A percentile compares a stretch with the other conserved stretches of the same genome.
Evolutionary conservation across 2,888 invertebrate genomes (phyloP).

Genomic region (Athrips mouffetella): DNA sequence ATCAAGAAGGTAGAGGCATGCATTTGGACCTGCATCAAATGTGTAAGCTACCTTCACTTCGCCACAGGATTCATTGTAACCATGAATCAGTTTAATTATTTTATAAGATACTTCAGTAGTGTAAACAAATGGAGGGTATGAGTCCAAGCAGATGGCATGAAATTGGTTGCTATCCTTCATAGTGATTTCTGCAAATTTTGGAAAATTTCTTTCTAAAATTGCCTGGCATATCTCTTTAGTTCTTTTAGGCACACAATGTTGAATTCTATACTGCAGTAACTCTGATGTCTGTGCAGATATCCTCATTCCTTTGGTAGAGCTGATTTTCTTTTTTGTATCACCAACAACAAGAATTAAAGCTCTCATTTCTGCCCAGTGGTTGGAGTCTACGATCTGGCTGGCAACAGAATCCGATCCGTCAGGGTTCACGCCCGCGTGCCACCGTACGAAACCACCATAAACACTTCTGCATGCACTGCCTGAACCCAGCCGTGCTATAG

Average conservation of each 20-base stretch:
- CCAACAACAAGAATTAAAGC: constrained; percentile 93
- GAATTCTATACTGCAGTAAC: constrained; percentile 85
- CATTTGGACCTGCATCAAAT: constrained; percentile 99
- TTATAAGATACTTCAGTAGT: constrained; percentile 92
- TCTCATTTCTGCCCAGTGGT: constrained; percentile 94
- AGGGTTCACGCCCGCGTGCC: constrained; percentile 84
- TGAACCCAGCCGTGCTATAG: constrained; percentile 90
- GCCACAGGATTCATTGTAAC: constrained; percentile 85
- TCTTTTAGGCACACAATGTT: constrained; percentile 85
- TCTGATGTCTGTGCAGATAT: constrained; percentile 88
- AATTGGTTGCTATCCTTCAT: constrained; percentile 99
- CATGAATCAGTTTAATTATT: constrained; percentile 88
- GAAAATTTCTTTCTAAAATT: constrained; percentile 85
- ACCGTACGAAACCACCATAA: constrained; percentile 96
- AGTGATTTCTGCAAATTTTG: constrained; percentile 92
- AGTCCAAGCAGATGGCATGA: constrained; percentile 95
- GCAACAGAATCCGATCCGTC: constrained; percentile 88
- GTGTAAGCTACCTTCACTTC: constrained; percentile 92
- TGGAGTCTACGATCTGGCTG: constrained; percentile 82
- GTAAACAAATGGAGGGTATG: constrained; percentile 95
- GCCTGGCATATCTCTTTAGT: constrained; percentile 72
- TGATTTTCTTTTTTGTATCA: constrained; percentile 88
- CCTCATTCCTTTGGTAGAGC: constrained; percentile 95
- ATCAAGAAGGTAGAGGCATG: constrained; percentile 90
- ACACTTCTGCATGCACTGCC: constrained; percentile 98